These are phyloP conservation scores for Apamea anceps DNA, from an alignment of 2,888 invertebrate genomes.

Conservation along the genomic window DNA sequence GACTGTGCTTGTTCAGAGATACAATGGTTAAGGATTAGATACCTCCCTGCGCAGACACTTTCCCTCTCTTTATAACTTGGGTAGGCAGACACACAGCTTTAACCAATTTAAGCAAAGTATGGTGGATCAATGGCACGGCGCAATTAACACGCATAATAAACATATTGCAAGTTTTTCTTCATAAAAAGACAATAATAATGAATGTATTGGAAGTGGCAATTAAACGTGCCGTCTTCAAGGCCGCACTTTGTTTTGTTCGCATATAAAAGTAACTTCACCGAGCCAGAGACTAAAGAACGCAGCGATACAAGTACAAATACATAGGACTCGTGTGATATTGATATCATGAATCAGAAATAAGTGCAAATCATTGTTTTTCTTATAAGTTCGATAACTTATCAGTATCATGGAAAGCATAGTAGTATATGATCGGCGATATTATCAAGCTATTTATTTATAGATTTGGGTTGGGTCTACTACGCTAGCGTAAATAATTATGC, in stretches of 20 bases:
- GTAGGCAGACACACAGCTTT: not conserved
- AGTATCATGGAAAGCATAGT: conserved; percentile 1
- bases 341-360: too few species aligned
- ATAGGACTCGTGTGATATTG: not conserved
- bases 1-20: conserved; percentile 17
- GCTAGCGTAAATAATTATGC: conserved; percentile 22
- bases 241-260: conserved; percentile 29
- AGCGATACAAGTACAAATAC: not conserved
- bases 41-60: conserved; percentile 11
- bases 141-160: conserved; percentile 1
- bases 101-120: conserved; percentile 1
- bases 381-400: conserved; percentile 29
- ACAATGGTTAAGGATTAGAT: conserved; percentile 17
- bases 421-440: not conserved
- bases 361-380: conserved; percentile 25
- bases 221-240: conserved; percentile 54
- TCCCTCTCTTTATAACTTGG: conserved; percentile 9
- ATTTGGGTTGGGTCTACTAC: conserved; percentile 17
- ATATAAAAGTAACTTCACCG: conserved; percentile 20
- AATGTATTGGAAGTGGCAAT: conserved; percentile 53
- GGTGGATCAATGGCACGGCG: not conserved
- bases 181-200: conserved; percentile 30
- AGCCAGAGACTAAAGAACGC: conserved; percentile 19
- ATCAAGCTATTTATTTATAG: conserved; percentile 18
- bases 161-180: conserved; percentile 29